Evolutionary conservation across 1,140 invertebrate genomes (phyloP).

Genomic region (Caenorhabditis briggsae): DNA sequence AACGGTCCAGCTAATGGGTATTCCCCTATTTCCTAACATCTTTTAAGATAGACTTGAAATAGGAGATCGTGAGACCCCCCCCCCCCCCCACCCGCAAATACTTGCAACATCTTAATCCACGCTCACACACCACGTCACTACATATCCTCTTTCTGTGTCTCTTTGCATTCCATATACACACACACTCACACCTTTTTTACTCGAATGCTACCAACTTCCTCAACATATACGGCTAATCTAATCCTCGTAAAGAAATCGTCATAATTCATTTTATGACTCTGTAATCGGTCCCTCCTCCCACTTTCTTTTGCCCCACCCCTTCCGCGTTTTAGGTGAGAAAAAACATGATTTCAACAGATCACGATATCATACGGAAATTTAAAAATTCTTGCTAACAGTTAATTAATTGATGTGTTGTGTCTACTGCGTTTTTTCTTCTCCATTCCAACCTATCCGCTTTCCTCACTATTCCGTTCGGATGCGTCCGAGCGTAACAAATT

Average conservation of each 20-base stretch:
- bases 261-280: constrained; percentile 51
- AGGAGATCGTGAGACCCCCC: constrained; percentile 32
- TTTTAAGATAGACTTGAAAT: constrained; percentile 9
- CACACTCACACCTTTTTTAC: constrained; percentile 30
- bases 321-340: too few relatives aligned
- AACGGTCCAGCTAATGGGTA: not conserved
- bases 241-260: constrained; percentile 27
- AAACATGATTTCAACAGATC: constrained; percentile 18
- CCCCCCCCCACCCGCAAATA: too few relatives aligned
- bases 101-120: constrained; percentile 47
- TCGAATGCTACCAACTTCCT: not conserved
- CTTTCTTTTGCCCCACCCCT: not conserved
- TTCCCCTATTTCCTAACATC: not conserved
- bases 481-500: constrained; percentile 31
- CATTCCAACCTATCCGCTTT: not conserved
- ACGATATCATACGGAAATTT: too few relatives aligned
- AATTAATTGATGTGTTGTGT: too few relatives aligned
- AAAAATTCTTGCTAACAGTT: not conserved
- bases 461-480: constrained; percentile 19
- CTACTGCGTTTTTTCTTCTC: constrained; percentile 11
- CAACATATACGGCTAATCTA: constrained; percentile 12
- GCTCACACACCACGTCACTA: constrained; percentile 5
- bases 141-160: constrained; percentile 11
- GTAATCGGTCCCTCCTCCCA: constrained; percentile 1
- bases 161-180: not conserved